Percentiles rank a stretch among this genome's conserved stretches.
phyloP scores from a whole-genome alignment of 2,113 vertebrate genomes.

The Tychaedon coryphoeus region DNA sequence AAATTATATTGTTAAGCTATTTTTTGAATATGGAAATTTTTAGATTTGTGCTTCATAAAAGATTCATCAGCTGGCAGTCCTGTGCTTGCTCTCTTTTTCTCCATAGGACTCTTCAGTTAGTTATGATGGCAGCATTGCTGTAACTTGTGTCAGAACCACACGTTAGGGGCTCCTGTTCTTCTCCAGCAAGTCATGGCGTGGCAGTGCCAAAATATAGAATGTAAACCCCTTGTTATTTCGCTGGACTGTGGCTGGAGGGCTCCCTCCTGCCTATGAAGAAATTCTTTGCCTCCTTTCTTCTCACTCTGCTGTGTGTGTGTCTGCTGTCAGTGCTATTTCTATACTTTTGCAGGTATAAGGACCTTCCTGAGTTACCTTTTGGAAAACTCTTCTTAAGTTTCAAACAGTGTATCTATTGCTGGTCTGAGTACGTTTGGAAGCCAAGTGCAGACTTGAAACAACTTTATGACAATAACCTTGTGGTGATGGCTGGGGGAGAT shows the following conservation, averaged over 20 bases:
- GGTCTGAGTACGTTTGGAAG: neutral
- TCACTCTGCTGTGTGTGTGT: neutral
- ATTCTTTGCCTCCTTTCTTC: neutral
- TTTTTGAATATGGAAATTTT: neutral
- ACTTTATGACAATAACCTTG: neutral
- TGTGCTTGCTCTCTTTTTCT: neutral
- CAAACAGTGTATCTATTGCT: neutral
- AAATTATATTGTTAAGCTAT: neutral
- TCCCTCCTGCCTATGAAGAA: neutral
- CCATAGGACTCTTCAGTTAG: neutral
- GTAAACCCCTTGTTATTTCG: neutral
- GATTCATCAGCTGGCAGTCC: neutral
- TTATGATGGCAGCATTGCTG: neutral
- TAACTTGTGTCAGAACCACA: neutral
- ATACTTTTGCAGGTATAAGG: neutral
- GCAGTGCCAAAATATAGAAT: neutral
- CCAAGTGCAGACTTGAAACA: neutral
- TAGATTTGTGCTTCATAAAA: neutral
- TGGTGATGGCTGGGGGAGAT: accelerated
- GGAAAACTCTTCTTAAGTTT: neutral
- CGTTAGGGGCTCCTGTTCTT: neutral
- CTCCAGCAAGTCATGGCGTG: neutral
- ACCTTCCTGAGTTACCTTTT: neutral
- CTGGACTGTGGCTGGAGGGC: neutral
- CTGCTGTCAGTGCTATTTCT: neutral